Base-by-base conservation (phyloP, 2,797 vertebrate species). In the Eleutherodactylus coqui region DNA sequence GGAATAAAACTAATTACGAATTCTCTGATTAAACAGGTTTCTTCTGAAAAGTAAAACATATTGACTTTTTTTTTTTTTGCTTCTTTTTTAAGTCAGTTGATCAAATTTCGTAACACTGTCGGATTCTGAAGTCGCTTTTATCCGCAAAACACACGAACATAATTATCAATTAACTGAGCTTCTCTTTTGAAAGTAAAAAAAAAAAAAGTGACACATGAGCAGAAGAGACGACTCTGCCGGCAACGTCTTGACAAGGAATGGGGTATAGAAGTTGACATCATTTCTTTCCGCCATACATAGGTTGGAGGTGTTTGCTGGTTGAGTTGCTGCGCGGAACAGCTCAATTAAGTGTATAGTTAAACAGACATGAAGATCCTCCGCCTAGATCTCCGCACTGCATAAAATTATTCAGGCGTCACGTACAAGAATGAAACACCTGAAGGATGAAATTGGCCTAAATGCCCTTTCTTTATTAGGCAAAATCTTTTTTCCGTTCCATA, bases 311-410 rank as follows among this genome's bases (percentile, higher is more conserved):
- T 89, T 93, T 93, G 10, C 90, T 91, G 91, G 86, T 89, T 94
- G 92, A 91, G 90, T 92, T 93, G 91, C 41, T 89, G 87, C 82
- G 88, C 90, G 87, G 90, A 90, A 89, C 89, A 88, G 90, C 93
- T 92, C 90, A 91, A 90, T 92, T 94, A 93, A 92, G 88, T 85
- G 83, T 55, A 27, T 53, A 91, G 89, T 89, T 92, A 93, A 92
- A 92, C 41, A 90, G 84, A 88, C 62, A 89, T 87, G 86, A 89
- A 89, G 79, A 87, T 89, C 78, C 82, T 89, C 87, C 87, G 76
- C 88, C 86, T 91, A 89, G 89, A 87, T 90, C 90, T 91, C 88
- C 88, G 91, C 60, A 88, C 86, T 84, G 87, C 87, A 90, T 92
- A 90, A 93, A 92, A 91, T 92, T 90, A 90, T 90, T 88, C 89